Evolutionary conservation across 2,113 vertebrate genomes (phyloP).

Genomic region (Edolisoma coerulescens): DNA sequence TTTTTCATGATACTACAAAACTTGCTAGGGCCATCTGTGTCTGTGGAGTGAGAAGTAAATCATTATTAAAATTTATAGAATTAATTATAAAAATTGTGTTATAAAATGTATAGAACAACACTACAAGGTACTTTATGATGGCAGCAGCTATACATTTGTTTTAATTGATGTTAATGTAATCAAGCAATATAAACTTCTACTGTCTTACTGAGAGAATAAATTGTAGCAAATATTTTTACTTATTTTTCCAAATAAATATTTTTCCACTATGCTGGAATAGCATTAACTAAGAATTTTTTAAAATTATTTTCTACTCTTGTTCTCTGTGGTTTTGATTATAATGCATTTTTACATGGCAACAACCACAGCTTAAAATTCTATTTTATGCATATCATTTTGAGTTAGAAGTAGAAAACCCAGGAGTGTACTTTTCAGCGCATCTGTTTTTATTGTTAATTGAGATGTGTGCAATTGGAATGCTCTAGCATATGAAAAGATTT

Average conservation of each 20-base stretch:
- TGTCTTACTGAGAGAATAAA: background rate
- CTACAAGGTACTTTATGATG: background rate
- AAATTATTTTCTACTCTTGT: background rate
- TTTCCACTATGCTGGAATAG: background rate
- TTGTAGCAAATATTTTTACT: background rate
- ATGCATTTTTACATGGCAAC: background rate
- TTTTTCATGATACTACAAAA: background rate
- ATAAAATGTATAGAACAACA: background rate
- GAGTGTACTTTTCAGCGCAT: background rate
- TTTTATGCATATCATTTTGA: background rate
- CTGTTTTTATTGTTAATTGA: constrained; percentile 8
- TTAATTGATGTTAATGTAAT: background rate
- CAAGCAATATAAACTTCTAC: background rate
- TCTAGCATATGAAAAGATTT: background rate
- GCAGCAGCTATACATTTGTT: background rate
- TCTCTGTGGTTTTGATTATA: background rate
- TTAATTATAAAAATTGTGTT: background rate
- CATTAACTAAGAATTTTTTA: background rate
- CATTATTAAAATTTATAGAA: background rate
- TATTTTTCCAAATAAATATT: background rate
- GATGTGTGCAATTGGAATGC: background rate
- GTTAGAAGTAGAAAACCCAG: background rate
- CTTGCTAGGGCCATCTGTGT: background rate
- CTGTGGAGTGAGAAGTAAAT: background rate
- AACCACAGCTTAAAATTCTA: background rate